Evolutionary conservation across 2,888 invertebrate genomes (phyloP).

Genomic region (Perithous albicinctus): DNA sequence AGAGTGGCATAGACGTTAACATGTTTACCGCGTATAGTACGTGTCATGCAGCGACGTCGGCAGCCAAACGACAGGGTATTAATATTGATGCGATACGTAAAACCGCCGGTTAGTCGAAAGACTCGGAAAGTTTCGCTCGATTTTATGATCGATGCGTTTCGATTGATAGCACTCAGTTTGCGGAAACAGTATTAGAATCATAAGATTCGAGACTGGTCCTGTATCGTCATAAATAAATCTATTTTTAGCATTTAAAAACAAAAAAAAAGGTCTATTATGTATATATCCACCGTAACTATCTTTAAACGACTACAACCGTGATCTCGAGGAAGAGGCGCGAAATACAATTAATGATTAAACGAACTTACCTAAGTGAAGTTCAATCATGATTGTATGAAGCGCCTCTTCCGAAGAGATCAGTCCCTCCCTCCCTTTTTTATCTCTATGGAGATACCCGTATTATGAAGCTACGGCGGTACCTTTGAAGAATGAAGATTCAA

Average conservation of each 20-base stretch:
- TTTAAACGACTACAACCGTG: too few species aligned
- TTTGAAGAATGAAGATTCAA: conserved; percentile 28
- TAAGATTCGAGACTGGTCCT: neutral
- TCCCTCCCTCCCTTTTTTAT: conserved; percentile 36
- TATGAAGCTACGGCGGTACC: conserved; percentile 33
- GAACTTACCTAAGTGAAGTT: too few species aligned
- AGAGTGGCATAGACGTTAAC: too few species aligned
- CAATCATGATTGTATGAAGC: too few species aligned
- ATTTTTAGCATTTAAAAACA: conserved; percentile 1
- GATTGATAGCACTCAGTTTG: conserved; percentile 9
- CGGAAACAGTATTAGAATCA: conserved; percentile 16
- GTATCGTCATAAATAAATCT: neutral
- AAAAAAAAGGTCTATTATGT: conserved; percentile 3
- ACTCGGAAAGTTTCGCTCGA: conserved; percentile 41
- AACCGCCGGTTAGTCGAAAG: conserved; percentile 41
- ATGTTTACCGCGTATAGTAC: too few species aligned
- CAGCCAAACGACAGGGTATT: conserved; percentile 38
- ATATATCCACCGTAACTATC: conserved; percentile 41
- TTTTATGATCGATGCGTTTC: conserved; percentile 34
- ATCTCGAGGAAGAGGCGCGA: too few species aligned
- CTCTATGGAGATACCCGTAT: conserved; percentile 27
- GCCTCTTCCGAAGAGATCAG: too few species aligned
- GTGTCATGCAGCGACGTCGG: conserved; percentile 26
- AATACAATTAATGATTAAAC: too few species aligned
- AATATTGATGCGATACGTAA: conserved; percentile 47